phyloP scores from a whole-genome alignment of 2,113 vertebrate genomes.

The Antigone vipio region DNA sequence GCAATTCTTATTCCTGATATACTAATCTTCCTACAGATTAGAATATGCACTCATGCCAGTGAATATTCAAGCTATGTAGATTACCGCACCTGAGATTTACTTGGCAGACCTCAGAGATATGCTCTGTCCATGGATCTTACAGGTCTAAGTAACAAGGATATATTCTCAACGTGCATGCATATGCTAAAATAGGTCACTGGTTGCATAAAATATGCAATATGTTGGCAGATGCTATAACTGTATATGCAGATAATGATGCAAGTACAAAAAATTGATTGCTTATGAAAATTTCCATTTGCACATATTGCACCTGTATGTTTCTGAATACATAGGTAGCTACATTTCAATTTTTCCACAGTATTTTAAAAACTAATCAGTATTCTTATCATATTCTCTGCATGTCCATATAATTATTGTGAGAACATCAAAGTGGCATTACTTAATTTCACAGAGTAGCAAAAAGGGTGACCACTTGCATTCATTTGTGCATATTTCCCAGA shows the following conservation, averaged over 20 bases:
- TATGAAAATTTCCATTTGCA: neutral
- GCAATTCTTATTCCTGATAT: neutral
- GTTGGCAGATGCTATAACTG: neutral
- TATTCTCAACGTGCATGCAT: neutral
- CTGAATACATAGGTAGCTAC: neutral
- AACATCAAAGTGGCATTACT: constrained; percentile 22
- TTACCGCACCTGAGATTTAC: constrained; percentile 32
- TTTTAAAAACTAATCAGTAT: neutral
- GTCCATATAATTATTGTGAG: neutral
- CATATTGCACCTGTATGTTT: neutral
- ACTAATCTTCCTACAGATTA: neutral
- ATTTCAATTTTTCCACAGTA: neutral
- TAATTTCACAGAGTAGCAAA: neutral
- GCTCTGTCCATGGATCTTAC: neutral
- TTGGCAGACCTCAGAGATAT: neutral
- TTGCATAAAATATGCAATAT: neutral
- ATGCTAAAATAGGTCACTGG: neutral
- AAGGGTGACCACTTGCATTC: neutral
- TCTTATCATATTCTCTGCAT: neutral
- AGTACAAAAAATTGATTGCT: neutral
- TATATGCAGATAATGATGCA: neutral
- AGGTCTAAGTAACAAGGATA: neutral
- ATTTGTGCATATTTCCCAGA: neutral
- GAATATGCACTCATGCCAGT: neutral
- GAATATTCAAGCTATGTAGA: constrained; percentile 5